Conservation (phyloP, 35 echinoderm and acorn worm genomes). For the Stichopus chloronotus region DNA sequence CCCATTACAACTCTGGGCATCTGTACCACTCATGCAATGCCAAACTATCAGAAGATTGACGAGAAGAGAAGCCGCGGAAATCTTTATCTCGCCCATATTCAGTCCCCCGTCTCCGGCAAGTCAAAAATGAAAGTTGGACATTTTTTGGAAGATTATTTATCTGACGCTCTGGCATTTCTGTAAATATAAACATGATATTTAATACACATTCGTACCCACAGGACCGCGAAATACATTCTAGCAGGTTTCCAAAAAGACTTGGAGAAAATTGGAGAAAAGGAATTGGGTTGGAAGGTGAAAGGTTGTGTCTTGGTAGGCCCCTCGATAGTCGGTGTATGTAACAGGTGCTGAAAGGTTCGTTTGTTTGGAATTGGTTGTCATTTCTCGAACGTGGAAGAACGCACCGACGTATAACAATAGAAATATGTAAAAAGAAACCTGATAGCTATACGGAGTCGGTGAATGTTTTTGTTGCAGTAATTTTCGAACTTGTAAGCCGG, state of each 20-base stretch:
- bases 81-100: not conserved
- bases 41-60: not conserved
- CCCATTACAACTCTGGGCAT: not conserved
- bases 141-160: not conserved
- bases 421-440: not conserved
- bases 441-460: too few relatives aligned
- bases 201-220: not conserved
- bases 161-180: not conserved
- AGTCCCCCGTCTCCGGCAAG: not conserved
- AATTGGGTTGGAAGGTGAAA: slow-evolving; percentile 28
- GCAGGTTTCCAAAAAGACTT: not conserved
- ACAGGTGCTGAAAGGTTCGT: not conserved
- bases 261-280: not conserved
- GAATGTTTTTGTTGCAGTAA: too few relatives aligned
- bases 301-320: not conserved
- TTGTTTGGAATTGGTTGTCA: not conserved
- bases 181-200: not conserved
- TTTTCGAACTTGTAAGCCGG: too few relatives aligned
- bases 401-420: not conserved
- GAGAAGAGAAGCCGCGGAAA: not conserved
- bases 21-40: not conserved
- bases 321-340: not conserved
- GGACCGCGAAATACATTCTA: not conserved
- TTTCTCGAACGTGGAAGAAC: not conserved
- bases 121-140: not conserved